A percentile compares a stretch with the other conserved stretches of the same genome.
Conservation (phyloP, 2,888 invertebrate species). For the Amaurobius ferox region DNA sequence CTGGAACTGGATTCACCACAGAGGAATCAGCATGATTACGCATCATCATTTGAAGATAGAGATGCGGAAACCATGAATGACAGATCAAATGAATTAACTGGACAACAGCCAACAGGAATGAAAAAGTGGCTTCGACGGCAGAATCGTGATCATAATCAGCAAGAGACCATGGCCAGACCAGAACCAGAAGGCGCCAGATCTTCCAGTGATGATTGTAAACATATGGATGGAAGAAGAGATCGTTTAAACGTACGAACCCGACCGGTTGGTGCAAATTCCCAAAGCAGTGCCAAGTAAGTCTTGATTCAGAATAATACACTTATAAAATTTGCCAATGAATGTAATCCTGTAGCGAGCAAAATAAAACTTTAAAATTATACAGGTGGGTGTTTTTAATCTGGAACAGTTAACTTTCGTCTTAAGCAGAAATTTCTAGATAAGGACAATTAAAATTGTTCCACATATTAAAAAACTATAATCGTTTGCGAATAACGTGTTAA, state of each 20-base stretch:
- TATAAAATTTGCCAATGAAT: no score
- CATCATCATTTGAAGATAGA: not conserved
- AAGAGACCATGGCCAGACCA: constrained; percentile 40
- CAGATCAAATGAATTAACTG: no score
- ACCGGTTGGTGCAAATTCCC: not conserved
- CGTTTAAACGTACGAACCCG: not conserved
- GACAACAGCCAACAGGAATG: constrained; percentile 64
- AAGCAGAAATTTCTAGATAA: no score
- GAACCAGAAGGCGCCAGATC: constrained; percentile 72
- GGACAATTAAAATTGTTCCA: no score
- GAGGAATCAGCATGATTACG: not conserved
- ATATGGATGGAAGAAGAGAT: constrained; percentile 28
- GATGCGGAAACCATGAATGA: no score
- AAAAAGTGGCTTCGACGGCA: constrained; percentile 70
- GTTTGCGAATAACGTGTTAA: no score
- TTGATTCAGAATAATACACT: no score
- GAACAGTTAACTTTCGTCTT: no score
- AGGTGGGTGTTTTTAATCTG: no score
- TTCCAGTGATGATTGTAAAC: constrained; percentile 62
- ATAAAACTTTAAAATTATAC: no score
- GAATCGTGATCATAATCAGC: constrained; percentile 26
- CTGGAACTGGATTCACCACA: not conserved
- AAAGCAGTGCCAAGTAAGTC: constrained; percentile 4
- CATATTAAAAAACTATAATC: no score
- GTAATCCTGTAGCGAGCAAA: no score